A percentile compares a stretch with the other conserved stretches of the same genome.
These are phyloP conservation scores for Drosophila navojoa DNA, from an alignment of 1,140 invertebrate species.

Conservation along the genomic window DNA sequence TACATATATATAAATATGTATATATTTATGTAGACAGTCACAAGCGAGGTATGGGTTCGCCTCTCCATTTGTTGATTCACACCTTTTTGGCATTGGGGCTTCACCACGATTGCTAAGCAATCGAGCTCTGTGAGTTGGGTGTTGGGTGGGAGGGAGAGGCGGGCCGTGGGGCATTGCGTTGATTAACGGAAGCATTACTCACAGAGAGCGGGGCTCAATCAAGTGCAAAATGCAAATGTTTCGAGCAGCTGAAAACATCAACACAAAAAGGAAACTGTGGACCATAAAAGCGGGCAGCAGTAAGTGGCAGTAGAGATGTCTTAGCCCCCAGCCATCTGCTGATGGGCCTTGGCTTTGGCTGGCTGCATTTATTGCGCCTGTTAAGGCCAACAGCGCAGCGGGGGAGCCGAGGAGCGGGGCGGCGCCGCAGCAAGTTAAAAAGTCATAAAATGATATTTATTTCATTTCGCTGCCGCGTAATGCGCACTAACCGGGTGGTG, in stretches of 20 bases:
- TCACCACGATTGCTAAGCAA: background rate
- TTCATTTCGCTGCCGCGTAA: slow-evolving; percentile 72
- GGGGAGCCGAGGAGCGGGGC: background rate
- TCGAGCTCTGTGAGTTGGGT: background rate
- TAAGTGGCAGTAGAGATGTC: slow-evolving; percentile 24
- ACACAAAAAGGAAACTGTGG: slow-evolving; percentile 68
- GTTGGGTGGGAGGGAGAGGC: background rate
- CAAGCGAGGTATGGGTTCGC: slow-evolving; percentile 7
- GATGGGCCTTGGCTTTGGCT: slow-evolving; percentile 42
- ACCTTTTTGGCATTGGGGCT: slow-evolving; percentile 62
- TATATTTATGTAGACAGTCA: background rate
- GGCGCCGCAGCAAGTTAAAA: slow-evolving; percentile 75
- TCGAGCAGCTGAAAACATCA: slow-evolving; percentile 73
- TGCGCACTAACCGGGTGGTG: slow-evolving; percentile 53
- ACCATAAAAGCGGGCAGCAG: slow-evolving; percentile 60
- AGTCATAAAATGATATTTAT: slow-evolving; percentile 82
- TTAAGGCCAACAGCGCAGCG: slow-evolving; percentile 60
- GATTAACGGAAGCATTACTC: slow-evolving; percentile 81
- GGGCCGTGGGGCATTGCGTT: slow-evolving; percentile 7
- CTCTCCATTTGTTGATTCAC: slow-evolving; percentile 73
- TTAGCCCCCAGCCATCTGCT: background rate
- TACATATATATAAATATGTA: background rate
- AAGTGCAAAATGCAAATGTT: slow-evolving; percentile 78
- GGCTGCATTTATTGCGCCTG: slow-evolving; percentile 81
- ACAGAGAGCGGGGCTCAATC: slow-evolving; percentile 53